Evolutionary conservation across 92 coral and sea anemone genomes (phyloP), one percentile per base, ranked within the genome.

Genomic region (Phenganax subtilis): DNA sequence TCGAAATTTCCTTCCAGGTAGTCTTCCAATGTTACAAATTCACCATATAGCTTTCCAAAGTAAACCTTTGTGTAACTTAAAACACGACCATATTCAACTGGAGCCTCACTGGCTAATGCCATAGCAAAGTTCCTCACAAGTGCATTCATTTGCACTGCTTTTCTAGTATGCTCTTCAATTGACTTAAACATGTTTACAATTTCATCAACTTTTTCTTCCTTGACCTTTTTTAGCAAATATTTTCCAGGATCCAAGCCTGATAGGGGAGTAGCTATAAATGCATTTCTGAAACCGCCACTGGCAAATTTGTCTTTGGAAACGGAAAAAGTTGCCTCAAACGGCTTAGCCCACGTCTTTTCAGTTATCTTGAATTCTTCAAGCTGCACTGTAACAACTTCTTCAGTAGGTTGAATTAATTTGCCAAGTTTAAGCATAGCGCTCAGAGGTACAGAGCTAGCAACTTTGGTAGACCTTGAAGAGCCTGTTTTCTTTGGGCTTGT

Each of bases 81-180:
- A 37, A 37, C 47, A 37, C 47, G 47, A 37, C 47, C 47, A 37
- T 37, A 37, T 37, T 37, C 47, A 37, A 37, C 47, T 37, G 47
- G 47, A 37, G 47, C 47, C 47, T 37, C 47, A 37, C 47, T 37
- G 47, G 47, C 47, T 37, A 37, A 37, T 37, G 47, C 2, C 47
- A 37, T 37, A 37, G 47, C 47, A 37, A 37, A 37, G 47, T 37
- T 37, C 5, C 47, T 37, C 47, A 37, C 55, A 28, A 72, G 55
- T 51, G 55, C 77, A 72, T 88, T 89, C 91, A 89, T 86, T 31
- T 89, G 91, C 14, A 88, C 91, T 9, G 67, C 51, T 54, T 88
- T 89, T 15, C 91, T 55, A 12, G 89, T 86, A 30, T 89, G 87
- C 30, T 74, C 72, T 11, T 88, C 76, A 3, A 30, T 76, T 6